phyloP scores from a whole-genome alignment of 2,797 vertebrate genomes.

The Tokudaia muenninki region DNA sequence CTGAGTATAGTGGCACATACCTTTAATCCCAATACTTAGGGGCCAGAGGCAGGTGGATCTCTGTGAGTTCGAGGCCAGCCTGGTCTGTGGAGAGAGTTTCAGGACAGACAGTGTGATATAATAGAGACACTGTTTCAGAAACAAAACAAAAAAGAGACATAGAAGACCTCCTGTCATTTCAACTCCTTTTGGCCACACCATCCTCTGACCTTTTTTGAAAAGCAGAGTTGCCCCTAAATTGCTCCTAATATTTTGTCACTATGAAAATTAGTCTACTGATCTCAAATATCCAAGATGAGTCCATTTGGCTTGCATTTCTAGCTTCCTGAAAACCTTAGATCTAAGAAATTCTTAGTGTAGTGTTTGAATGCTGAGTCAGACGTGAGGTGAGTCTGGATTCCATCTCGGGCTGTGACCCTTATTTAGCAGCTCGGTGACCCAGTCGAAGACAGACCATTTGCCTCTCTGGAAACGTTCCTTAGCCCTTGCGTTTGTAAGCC shows the following conservation, averaged over 20 bases:
- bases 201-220: constrained; percentile 22
- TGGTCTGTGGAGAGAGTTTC: not conserved
- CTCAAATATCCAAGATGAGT: constrained; percentile 12
- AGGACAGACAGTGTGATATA: not conserved
- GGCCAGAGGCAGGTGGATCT: not conserved
- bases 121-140: not conserved
- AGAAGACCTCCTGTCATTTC: not conserved
- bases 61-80: not conserved
- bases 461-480: not conserved
- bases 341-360: constrained; percentile 45
- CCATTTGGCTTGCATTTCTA: not conserved
- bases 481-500: too few relatives aligned
- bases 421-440: not conserved
- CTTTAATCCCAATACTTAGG: not conserved
- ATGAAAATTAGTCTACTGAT: constrained; percentile 37
- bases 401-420: not conserved
- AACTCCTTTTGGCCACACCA: not conserved
- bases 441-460: not conserved
- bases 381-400: not conserved
- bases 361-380: not conserved
- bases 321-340: constrained; percentile 6
- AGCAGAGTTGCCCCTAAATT: not conserved
- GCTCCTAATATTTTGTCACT: not conserved
- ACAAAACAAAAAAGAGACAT: constrained; percentile 19
- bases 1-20: not conserved